These are phyloP conservation scores for Percopsis omiscomaycus DNA, from an alignment of 2,797 vertebrate genomes.

Conservation along the genomic window DNA sequence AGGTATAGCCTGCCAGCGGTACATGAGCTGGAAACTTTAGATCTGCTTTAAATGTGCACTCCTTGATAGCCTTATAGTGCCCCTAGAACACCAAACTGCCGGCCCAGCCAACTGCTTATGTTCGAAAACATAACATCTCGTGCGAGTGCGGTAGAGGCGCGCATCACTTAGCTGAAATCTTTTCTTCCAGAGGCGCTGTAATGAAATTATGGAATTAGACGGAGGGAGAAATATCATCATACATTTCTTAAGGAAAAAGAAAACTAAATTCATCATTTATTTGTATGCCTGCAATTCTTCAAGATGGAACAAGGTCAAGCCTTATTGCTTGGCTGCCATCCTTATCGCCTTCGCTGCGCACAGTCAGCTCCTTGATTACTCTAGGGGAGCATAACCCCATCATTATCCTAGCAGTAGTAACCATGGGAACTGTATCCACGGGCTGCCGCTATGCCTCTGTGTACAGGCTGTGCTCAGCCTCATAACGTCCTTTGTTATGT, in stretches of 20 bases:
- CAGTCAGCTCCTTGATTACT: conserved; percentile 33
- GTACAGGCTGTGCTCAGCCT: conserved; percentile 20
- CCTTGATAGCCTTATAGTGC: neutral
- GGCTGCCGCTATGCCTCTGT: conserved; percentile 24
- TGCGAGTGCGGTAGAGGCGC: neutral
- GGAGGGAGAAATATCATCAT: no score
- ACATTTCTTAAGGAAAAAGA: neutral
- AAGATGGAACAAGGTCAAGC: conserved; percentile 10
- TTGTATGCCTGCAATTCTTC: neutral
- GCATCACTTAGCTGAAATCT: no score
- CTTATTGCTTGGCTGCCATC: conserved; percentile 6
- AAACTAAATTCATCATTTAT: neutral
- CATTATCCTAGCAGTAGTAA: conserved; percentile 59
- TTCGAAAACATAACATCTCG: neutral
- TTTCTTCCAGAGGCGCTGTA: no score
- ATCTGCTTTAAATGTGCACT: neutral
- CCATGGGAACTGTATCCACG: conserved; percentile 62
- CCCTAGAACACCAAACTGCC: neutral
- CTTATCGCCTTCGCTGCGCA: conserved; percentile 22
- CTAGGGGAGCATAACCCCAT: conserved; percentile 21
- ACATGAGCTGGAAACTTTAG: neutral
- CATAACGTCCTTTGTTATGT: conserved; percentile 50
- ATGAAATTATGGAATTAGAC: neutral
- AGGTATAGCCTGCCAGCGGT: conserved; percentile 73
- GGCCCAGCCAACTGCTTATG: no score